Percentiles rank a stretch among this genome's conserved stretches.
Evolutionary conservation across 1,140 invertebrate genomes (phyloP).

Genomic region (Sycophaga agraensis): DNA sequence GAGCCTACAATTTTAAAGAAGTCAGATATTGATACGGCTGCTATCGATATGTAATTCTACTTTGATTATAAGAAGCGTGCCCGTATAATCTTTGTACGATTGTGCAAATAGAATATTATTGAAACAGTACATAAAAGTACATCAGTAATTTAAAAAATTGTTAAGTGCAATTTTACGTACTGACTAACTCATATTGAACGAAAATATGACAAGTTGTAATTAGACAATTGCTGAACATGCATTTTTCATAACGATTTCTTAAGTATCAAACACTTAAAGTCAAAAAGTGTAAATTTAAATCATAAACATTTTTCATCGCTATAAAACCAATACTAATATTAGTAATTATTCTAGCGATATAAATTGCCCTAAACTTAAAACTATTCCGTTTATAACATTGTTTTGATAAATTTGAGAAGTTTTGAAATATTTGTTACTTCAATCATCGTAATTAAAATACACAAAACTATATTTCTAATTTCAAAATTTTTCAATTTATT

Average conservation of each 20-base stretch:
- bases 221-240: background rate
- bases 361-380: no score
- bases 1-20: slow-evolving; percentile 64
- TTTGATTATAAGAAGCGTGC: slow-evolving; percentile 18
- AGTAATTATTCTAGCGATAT: slow-evolving; percentile 14
- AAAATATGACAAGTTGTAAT: background rate
- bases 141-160: background rate
- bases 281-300: slow-evolving; percentile 13
- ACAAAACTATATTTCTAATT: no score
- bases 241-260: slow-evolving; percentile 26
- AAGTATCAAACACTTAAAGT: background rate
- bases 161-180: background rate
- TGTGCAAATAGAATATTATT: background rate
- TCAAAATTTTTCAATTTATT: no score
- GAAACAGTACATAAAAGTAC: no score
- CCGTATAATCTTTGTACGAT: background rate
- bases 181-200: background rate
- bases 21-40: slow-evolving; percentile 50
- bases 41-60: slow-evolving; percentile 39
- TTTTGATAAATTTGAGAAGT: no score
- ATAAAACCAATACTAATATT: slow-evolving; percentile 9
- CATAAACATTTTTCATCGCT: slow-evolving; percentile 17
- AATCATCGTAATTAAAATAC: no score
- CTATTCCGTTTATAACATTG: no score
- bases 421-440: no score